These are phyloP conservation scores for Sinocyclocheilus anshuiensis DNA, from an alignment of 2,113 vertebrate species.

Conservation along the genomic window DNA sequence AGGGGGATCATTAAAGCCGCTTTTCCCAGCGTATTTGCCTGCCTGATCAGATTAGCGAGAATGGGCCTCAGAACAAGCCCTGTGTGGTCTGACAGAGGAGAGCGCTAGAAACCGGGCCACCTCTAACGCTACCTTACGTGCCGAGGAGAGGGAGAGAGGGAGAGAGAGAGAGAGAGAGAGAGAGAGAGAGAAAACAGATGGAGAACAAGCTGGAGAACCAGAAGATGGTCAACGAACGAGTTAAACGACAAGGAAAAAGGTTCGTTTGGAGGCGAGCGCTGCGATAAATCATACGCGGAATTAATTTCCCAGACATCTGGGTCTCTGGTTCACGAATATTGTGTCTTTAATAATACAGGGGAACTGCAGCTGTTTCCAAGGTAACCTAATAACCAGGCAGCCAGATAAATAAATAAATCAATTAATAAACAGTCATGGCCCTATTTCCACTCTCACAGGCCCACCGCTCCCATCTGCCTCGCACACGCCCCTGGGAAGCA, in stretches of 20 bases:
- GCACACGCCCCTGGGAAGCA: constrained; percentile 57
- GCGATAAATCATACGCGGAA: constrained; percentile 78
- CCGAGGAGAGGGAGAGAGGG: constrained; percentile 44
- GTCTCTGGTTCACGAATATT: constrained; percentile 79
- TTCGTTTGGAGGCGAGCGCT: constrained; percentile 66
- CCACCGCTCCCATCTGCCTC: constrained; percentile 65
- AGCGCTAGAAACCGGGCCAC: constrained; percentile 57
- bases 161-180: not conserved
- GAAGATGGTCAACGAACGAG: constrained; percentile 52
- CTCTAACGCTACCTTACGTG: constrained; percentile 9
- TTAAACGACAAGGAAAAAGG: constrained; percentile 74
- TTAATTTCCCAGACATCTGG: constrained; percentile 82
- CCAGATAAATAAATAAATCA: constrained; percentile 84
- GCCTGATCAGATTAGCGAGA: constrained; percentile 99
- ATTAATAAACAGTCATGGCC: constrained; percentile 81
- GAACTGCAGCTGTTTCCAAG: constrained; percentile 76
- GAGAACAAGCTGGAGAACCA: not conserved
- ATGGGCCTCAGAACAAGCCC: constrained; percentile 99
- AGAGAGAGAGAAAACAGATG: constrained; percentile 40
- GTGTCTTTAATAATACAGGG: constrained; percentile 80
- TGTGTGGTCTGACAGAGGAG: constrained; percentile 99
- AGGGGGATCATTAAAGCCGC: constrained; percentile 99
- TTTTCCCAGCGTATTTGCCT: constrained; percentile 99
- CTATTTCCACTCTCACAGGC: constrained; percentile 62
- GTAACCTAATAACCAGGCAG: constrained; percentile 82